phyloP scores from a whole-genome alignment of 2,113 vertebrate species.

The Catharus minimus region DNA sequence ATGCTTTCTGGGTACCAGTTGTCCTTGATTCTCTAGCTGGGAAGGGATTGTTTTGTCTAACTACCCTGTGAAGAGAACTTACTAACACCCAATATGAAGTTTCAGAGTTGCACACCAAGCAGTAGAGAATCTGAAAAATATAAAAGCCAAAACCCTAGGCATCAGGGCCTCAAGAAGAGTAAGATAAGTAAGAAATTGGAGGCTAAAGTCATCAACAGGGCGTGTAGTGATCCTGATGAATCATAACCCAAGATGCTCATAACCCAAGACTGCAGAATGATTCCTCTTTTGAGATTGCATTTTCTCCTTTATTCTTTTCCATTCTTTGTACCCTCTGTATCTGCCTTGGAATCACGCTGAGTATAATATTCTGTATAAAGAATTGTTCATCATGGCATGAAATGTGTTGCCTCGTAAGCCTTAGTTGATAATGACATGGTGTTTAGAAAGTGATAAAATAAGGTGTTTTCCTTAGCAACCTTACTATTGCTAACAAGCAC shows the following conservation, averaged over 20 bases:
- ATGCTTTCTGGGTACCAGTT: too few species aligned
- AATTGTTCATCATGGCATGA: neutral
- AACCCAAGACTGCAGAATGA: neutral
- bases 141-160: too few species aligned
- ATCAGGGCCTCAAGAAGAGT: neutral
- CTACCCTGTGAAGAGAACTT: too few species aligned
- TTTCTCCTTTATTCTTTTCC: neutral
- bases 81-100: too few species aligned
- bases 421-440: neutral
- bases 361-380: neutral
- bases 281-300: neutral
- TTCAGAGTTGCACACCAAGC: too few species aligned
- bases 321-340: neutral
- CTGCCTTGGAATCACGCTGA: neutral
- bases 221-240: neutral
- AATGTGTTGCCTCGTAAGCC: neutral
- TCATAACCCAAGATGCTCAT: neutral
- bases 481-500: neutral
- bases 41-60: too few species aligned
- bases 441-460: neutral
- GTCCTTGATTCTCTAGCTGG: too few species aligned
- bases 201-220: neutral
- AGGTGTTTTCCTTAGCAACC: neutral
- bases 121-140: too few species aligned
- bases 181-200: neutral